phyloP scores from a whole-genome alignment of 2,113 vertebrate genomes.

The Lepisosteus oculatus region DNA sequence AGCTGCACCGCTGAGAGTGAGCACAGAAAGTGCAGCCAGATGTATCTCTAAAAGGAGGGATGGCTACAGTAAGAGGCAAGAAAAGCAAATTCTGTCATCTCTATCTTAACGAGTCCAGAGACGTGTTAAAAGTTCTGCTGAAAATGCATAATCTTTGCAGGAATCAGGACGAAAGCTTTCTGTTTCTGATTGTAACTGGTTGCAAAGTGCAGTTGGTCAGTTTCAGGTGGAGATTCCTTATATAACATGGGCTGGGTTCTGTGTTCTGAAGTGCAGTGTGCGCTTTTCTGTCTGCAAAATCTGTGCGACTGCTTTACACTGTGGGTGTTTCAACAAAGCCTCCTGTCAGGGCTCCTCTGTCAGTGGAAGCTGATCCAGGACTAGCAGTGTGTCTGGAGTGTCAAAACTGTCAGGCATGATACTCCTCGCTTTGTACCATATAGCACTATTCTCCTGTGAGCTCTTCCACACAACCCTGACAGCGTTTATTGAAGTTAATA shows the following conservation, averaged over 20 bases:
- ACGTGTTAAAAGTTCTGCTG: no score
- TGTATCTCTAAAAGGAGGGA: background rate
- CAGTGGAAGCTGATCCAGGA: no score
- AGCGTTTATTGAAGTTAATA: slow-evolving; percentile 5
- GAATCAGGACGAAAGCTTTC: no score
- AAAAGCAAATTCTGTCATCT: background rate
- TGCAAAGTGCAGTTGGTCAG: no score
- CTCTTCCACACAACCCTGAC: background rate
- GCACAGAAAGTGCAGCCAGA: slow-evolving; percentile 21
- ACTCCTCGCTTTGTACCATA: background rate
- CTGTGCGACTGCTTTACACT: background rate
- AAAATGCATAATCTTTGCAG: no score
- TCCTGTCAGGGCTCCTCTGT: background rate
- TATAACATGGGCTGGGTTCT: no score
- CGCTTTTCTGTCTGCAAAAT: no score
- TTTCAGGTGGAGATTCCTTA: no score
- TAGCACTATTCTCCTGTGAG: background rate
- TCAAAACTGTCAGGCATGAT: background rate
- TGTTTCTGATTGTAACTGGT: no score
- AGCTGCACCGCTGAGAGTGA: background rate
- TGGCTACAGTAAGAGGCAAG: background rate
- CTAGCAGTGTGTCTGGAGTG: background rate
- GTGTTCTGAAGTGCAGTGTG: no score
- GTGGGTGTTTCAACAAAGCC: background rate
- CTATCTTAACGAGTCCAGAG: no score